phyloP scores from a whole-genome alignment of 2,113 vertebrate genomes.

The Phyllostomus hastatus region DNA sequence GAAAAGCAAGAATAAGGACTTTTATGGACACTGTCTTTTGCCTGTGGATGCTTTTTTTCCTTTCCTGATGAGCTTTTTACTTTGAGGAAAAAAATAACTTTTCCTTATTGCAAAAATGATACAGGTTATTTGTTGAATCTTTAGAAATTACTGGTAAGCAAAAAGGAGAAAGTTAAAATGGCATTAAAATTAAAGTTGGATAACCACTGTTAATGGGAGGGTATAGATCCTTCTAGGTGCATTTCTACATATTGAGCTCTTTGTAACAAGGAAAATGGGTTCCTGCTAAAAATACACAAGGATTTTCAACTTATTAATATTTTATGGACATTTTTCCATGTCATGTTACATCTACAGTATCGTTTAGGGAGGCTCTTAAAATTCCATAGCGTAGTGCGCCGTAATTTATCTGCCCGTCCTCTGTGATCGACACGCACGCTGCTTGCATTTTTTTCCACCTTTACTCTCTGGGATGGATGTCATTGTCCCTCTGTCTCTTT shows the following conservation, averaged over 20 bases:
- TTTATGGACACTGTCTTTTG: not conserved
- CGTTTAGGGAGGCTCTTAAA: not conserved
- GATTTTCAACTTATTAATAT: not conserved
- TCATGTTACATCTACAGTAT: not conserved
- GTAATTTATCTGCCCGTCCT: accelerated
- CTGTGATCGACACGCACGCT: accelerated
- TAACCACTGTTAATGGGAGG: not conserved
- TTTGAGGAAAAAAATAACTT: constrained; percentile 36
- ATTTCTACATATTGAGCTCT: not conserved
- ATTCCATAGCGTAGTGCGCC: not conserved
- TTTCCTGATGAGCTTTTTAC: constrained; percentile 9
- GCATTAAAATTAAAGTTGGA: not conserved
- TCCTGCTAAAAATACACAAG: not conserved
- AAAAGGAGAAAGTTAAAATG: constrained; percentile 23
- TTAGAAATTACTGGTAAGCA: not conserved
- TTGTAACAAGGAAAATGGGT: not conserved
- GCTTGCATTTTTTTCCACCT: not conserved
- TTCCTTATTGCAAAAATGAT: not conserved
- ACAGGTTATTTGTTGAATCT: constrained; percentile 15
- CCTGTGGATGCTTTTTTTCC: not conserved
- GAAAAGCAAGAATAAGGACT: not conserved
- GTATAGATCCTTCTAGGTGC: not conserved
- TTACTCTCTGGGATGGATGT: not conserved
- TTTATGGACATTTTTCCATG: not conserved
- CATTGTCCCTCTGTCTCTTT: not conserved